phyloP scores from a whole-genome alignment of 2,888 invertebrate species.

The Cistogaster globosa region DNA sequence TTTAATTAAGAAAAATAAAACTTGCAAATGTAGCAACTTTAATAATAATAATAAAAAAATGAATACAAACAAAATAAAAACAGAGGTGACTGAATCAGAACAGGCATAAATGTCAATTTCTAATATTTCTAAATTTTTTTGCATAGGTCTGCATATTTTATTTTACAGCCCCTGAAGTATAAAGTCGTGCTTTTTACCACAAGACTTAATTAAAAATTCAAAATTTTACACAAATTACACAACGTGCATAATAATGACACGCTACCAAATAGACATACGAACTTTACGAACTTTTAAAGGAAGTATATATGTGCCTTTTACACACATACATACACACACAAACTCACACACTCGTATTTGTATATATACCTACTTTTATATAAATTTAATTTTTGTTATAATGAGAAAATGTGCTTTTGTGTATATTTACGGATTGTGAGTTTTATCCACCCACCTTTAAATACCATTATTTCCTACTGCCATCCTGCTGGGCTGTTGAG shows the following conservation, averaged over 20 bases:
- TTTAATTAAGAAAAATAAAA: conserved; percentile 1
- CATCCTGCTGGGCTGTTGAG: not conserved
- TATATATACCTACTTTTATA: conserved; percentile 14
- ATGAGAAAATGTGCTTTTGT: conserved; percentile 14
- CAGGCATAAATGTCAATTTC: not conserved
- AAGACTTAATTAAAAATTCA: conserved; percentile 77
- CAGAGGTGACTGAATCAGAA: not conserved
- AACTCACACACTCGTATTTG: not conserved
- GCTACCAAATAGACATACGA: conserved; percentile 16
- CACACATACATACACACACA: not conserved
- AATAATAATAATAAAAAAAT: not conserved
- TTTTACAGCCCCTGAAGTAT: conserved; percentile 10
- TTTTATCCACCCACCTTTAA: not conserved
- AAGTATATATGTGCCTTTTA: not conserved
- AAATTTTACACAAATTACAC: conserved; percentile 77
- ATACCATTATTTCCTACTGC: not conserved
- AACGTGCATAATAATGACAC: conserved; percentile 74
- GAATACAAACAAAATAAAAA: no score
- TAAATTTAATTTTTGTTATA: conserved; percentile 29
- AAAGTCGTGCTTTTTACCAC: conserved; percentile 29
- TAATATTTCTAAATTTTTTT: not conserved
- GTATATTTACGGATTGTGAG: not conserved
- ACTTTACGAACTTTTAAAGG: not conserved
- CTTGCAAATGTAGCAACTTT: not conserved
- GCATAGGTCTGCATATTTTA: not conserved